Conservation (phyloP, 1,140 invertebrate species). For the Sarcophaga peregrina region DNA sequence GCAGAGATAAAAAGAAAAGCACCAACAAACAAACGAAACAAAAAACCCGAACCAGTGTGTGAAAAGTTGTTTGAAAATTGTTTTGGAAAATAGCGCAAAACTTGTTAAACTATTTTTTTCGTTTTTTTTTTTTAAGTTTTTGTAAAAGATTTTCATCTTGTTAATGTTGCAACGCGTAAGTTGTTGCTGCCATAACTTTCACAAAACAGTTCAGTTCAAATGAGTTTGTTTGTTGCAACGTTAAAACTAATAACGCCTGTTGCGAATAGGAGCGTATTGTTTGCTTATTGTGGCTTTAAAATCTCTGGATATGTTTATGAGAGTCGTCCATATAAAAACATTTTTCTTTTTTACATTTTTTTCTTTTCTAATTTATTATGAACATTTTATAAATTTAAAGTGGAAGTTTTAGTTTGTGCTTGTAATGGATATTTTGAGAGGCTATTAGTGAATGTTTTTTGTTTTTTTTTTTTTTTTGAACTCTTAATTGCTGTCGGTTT, state of each 20-base stretch:
- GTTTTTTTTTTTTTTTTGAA: too few species aligned
- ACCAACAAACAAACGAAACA: not conserved
- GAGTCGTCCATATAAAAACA: too few species aligned
- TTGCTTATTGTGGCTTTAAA: not conserved
- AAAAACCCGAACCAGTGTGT: not conserved
- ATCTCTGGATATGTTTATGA: not conserved
- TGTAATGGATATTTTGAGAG: not conserved
- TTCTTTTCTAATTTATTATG: not conserved
- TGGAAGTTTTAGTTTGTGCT: not conserved
- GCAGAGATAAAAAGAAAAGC: not conserved
- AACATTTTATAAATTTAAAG: not conserved
- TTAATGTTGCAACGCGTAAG: not conserved
- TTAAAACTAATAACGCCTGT: not conserved
- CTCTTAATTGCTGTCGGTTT: not conserved
- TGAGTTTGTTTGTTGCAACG: not conserved
- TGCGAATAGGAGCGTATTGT: not conserved
- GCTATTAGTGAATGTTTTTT: not conserved
- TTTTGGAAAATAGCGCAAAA: slow-evolving; percentile 13
- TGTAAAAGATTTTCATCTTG: not conserved
- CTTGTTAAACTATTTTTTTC: slow-evolving; percentile 19
- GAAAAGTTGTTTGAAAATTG: slow-evolving; percentile 1
- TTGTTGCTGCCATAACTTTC: not conserved
- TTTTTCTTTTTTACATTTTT: not conserved
- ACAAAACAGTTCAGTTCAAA: not conserved
- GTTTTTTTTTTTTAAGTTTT: not conserved